A percentile compares a stretch with the other conserved stretches of the same genome.
Evolutionary conservation across 2,113 vertebrate species (phyloP).

Genomic region (Mandrillus leucophaeus): DNA sequence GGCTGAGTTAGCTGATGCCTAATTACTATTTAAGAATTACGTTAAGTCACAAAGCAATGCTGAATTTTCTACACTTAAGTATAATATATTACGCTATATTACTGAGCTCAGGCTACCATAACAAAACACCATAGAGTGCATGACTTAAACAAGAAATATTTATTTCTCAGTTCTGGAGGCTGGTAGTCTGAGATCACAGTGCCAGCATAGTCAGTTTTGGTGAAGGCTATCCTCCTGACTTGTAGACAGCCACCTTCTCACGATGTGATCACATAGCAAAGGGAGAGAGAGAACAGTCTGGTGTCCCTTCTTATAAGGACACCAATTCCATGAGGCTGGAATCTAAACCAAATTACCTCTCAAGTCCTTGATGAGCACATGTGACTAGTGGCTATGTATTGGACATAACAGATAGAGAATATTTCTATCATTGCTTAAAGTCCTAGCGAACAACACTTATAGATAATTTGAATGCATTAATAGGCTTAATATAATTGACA

Average conservation of each 20-base stretch:
- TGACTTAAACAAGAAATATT: not conserved
- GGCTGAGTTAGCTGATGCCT: not conserved
- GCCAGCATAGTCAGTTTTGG: not conserved
- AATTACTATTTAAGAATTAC: not conserved
- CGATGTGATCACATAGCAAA: not conserved
- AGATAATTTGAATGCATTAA: not conserved
- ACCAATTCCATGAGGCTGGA: not conserved
- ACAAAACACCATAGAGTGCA: not conserved
- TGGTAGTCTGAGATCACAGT: no score
- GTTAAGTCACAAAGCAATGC: not conserved
- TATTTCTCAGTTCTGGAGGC: not conserved
- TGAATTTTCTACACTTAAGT: not conserved
- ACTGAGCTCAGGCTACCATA: not conserved
- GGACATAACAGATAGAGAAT: not conserved
- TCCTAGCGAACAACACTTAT: not conserved
- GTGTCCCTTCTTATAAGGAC: not conserved
- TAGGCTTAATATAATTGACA: not conserved
- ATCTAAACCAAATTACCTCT: not conserved
- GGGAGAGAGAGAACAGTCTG: not conserved
- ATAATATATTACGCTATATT: not conserved
- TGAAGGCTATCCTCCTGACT: not conserved
- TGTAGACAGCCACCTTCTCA: no score
- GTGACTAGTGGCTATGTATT: not conserved
- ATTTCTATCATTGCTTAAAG: not conserved
- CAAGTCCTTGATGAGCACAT: not conserved